Base-by-base conservation (phyloP, 2,113 vertebrate species). In the Poecile atricapillus region DNA sequence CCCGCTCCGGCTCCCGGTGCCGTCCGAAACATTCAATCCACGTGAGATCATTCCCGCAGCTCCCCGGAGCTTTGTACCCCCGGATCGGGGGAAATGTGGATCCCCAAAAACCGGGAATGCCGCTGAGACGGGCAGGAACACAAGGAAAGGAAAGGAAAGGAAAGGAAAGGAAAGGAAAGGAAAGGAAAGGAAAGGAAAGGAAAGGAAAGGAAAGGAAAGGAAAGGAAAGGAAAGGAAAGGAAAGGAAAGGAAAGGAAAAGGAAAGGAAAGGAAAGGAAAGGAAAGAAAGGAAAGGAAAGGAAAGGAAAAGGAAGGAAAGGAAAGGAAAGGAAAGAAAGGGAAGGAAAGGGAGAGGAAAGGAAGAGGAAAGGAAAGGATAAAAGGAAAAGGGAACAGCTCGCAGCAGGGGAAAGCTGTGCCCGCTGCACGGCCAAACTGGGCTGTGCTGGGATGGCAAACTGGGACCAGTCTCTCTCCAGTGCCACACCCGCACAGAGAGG, bases 1-100 rank as follows among this genome's bases (percentile, higher is more conserved):
- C 97, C 97, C 97, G 98, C 98, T 94, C 97, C 97, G 97, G 97
- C 97, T 97, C 93, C 97, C 83, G 77, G 95, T 96, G 96, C 97
- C 96, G 95, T 97, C 98, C 97, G 97, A 90, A 95, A 97, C 93
- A 97, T 98, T 97, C 98, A 97, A 98, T 98, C 96, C 94, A 95
- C 76, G 79, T 58, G 47, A 96, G 98, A 97, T 93, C 95, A 91
- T 96, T 90, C 97, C 93, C 9, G 87, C 85, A 52, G 78, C 43
- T 28, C 86, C 80, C 91, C 6, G 23, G 43, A 4, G 4, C 83
- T 60, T 83, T 58, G 41, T 15, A 13, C 8, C 31, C 18, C 46
- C 58, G 85, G 39, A 4, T 93, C 94, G 78, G 74, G 67, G 92
- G 95, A 95, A 97, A 97, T 80, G 95, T 10, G 3, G 69, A 58